These are phyloP conservation scores for Diloba caeruleocephala DNA, from an alignment of 2,888 invertebrate species.

Conservation along the genomic window DNA sequence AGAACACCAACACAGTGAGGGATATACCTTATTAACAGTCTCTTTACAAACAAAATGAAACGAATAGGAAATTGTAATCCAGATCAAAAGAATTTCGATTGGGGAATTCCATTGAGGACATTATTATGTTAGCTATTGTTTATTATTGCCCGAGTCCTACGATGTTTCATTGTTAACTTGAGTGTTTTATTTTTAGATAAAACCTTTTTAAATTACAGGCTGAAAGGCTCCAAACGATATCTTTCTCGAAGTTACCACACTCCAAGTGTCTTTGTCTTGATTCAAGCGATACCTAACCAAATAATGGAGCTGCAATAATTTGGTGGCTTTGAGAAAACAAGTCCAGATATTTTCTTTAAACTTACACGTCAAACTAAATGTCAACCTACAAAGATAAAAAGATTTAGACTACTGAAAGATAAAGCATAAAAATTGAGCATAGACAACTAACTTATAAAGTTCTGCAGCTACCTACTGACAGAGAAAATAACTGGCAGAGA, in stretches of 20 bases:
- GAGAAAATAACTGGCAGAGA: conserved; percentile 39
- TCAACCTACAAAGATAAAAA: no score
- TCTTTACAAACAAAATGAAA: conserved; percentile 4
- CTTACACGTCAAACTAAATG: no score
- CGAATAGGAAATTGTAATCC: background rate
- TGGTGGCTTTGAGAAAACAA: no score
- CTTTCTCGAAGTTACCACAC: no score
- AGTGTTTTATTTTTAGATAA: background rate
- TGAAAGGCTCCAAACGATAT: background rate
- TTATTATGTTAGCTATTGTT: background rate
- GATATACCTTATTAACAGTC: background rate
- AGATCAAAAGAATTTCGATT: background rate
- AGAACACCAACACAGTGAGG: background rate
- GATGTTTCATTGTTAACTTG: no score
- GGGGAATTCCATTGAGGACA: background rate
- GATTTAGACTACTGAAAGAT: no score
- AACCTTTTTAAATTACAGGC: background rate
- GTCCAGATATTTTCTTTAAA: no score
- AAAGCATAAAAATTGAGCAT: no score
- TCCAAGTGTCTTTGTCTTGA: no score
- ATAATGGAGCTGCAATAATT: no score
- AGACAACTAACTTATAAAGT: no score
- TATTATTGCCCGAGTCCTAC: background rate
- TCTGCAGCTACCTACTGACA: conserved; percentile 16
- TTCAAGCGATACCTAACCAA: no score